A percentile compares a stretch with the other conserved stretches of the same genome.
phyloP scores from a whole-genome alignment of 1,140 invertebrate genomes.

The Wiebesia pumilae region DNA sequence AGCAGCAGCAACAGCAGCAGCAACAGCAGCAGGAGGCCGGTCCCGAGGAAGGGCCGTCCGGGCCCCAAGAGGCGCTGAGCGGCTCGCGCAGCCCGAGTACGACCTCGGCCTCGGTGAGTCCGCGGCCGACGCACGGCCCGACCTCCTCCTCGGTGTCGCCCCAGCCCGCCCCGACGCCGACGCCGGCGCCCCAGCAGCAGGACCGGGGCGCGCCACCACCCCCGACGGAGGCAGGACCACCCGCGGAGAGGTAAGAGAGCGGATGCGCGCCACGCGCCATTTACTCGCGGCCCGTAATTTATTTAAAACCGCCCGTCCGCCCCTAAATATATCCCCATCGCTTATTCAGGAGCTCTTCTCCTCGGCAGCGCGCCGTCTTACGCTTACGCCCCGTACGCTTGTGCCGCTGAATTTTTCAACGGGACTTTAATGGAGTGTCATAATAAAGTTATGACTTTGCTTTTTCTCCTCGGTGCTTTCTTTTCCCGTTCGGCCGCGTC shows the following conservation, averaged over 20 bases:
- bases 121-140: slow-evolving; percentile 58
- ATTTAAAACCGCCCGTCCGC: slow-evolving; percentile 73
- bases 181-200: slow-evolving; percentile 62
- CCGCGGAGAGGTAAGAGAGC: slow-evolving; percentile 70
- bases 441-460: slow-evolving; percentile 54
- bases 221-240: slow-evolving; percentile 64
- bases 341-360: slow-evolving; percentile 68
- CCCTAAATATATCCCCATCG: slow-evolving; percentile 75
- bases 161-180: slow-evolving; percentile 42
- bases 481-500: neutral
- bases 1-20: slow-evolving; percentile 11
- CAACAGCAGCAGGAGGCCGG: slow-evolving; percentile 53
- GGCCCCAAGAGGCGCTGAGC: slow-evolving; percentile 57
- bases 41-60: slow-evolving; percentile 52
- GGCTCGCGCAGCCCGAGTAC: slow-evolving; percentile 72
- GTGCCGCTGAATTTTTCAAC: slow-evolving; percentile 64
- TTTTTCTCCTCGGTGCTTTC: slow-evolving; percentile 30
- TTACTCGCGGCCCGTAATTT: slow-evolving; percentile 72
- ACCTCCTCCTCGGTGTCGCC: slow-evolving; percentile 30
- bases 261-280: slow-evolving; percentile 69
- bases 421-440: slow-evolving; percentile 64
- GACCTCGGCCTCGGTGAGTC: slow-evolving; percentile 72
- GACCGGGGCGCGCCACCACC: slow-evolving; percentile 66
- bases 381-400: slow-evolving; percentile 17
- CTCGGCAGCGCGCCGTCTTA: slow-evolving; percentile 16